Evolutionary conservation across 2,797 vertebrate genomes (phyloP).

Genomic region (Acrocephalus scirpaceus): DNA sequence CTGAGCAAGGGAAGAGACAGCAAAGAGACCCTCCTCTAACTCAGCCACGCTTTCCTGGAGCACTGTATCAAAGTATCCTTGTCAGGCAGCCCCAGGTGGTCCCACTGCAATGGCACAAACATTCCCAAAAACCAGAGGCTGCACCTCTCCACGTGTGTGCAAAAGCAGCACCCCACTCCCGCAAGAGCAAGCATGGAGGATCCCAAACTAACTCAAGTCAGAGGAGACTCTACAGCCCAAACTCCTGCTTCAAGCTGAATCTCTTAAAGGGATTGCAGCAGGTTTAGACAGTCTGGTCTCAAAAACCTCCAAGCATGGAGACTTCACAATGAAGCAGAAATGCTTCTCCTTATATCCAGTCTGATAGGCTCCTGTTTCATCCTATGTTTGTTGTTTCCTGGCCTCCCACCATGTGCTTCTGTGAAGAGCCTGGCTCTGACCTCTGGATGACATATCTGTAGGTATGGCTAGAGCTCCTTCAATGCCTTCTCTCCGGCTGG

Average conservation of each 20-base stretch:
- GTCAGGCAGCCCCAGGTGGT: neutral
- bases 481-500: neutral
- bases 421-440: neutral
- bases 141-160: neutral
- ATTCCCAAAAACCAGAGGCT: neutral
- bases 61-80: neutral
- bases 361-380: neutral
- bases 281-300: neutral
- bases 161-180: neutral
- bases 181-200: neutral
- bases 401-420: neutral
- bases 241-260: neutral
- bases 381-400: neutral
- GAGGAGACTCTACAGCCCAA: neutral
- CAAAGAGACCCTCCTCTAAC: neutral
- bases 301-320: neutral
- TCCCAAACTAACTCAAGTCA: neutral
- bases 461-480: neutral
- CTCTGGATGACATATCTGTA: neutral
- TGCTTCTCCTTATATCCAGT: neutral
- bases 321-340: neutral
- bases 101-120: neutral
- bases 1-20: neutral
- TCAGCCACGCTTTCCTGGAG: neutral
- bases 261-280: neutral